These are phyloP conservation scores for Edolisoma coerulescens DNA, from an alignment of 2,113 vertebrate species.

Conservation along the genomic window DNA sequence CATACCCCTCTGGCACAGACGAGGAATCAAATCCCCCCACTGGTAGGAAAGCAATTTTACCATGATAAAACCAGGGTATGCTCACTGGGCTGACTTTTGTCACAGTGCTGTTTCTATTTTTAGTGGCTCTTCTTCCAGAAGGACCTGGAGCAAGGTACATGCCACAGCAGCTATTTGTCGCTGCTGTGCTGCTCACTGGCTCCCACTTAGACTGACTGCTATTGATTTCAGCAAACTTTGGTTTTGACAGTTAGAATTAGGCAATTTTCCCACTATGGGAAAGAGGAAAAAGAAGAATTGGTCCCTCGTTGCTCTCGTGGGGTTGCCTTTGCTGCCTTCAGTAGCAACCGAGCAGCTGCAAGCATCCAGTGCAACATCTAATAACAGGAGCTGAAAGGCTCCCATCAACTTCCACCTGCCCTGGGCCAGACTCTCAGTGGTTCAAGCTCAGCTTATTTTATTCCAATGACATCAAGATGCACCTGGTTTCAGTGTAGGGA, in stretches of 20 bases:
- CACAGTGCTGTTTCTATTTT: neutral
- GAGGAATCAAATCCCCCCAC: neutral
- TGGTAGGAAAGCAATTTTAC: neutral
- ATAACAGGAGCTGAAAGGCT: neutral
- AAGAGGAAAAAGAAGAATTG: neutral
- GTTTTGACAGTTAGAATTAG: neutral
- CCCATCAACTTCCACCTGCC: neutral
- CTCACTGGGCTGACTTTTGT: neutral
- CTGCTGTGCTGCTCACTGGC: neutral
- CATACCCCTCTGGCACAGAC: neutral
- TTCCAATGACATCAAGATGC: neutral
- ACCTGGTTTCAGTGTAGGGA: neutral
- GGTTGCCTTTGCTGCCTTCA: neutral
- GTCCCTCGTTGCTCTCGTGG: neutral
- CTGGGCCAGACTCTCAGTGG: neutral
- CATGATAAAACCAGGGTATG: neutral
- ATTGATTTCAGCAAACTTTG: constrained; percentile 17
- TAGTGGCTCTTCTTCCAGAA: neutral
- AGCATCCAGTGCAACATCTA: neutral
- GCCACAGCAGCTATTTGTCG: neutral
- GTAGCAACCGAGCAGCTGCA: neutral
- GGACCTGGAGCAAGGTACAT: neutral
- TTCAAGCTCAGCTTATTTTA: neutral
- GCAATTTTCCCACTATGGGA: neutral
- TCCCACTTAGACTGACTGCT: neutral